Conservation (phyloP, 2,797 vertebrate species). For the Mus caroli region DNA sequence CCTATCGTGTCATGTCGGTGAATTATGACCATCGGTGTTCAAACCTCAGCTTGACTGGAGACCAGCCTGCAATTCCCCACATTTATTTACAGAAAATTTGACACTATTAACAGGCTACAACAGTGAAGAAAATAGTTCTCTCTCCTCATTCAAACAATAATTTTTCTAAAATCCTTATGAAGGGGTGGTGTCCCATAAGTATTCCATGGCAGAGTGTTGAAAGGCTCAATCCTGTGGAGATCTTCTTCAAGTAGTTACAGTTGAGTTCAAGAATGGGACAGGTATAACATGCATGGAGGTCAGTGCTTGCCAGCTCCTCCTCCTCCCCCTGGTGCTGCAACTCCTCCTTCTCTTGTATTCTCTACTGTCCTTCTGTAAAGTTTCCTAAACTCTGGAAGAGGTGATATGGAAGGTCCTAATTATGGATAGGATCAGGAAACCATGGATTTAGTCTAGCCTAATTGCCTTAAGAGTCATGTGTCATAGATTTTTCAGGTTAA, state of each 20-base stretch:
- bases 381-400: background rate
- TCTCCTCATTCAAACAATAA: background rate
- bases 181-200: background rate
- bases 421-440: background rate
- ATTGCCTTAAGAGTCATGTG: background rate
- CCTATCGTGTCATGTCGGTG: too few relatives aligned
- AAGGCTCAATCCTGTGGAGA: background rate
- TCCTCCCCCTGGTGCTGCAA: background rate
- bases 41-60: too few relatives aligned
- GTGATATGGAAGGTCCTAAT: background rate
- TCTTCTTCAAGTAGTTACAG: background rate
- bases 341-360: background rate
- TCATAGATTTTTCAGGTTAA: background rate
- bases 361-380: background rate
- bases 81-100: background rate
- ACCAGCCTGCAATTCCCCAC: too few relatives aligned
- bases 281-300: background rate
- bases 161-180: background rate
- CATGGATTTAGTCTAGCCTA: background rate
- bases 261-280: background rate
- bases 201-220: background rate
- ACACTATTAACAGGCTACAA: background rate
- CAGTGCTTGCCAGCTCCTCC: accelerated
- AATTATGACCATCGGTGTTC: too few relatives aligned
- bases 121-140: background rate